Percentiles rank a stretch among this genome's conserved stretches.
phyloP scores from a whole-genome alignment of 2,797 vertebrate genomes.

The Anolis apletophallus region DNA sequence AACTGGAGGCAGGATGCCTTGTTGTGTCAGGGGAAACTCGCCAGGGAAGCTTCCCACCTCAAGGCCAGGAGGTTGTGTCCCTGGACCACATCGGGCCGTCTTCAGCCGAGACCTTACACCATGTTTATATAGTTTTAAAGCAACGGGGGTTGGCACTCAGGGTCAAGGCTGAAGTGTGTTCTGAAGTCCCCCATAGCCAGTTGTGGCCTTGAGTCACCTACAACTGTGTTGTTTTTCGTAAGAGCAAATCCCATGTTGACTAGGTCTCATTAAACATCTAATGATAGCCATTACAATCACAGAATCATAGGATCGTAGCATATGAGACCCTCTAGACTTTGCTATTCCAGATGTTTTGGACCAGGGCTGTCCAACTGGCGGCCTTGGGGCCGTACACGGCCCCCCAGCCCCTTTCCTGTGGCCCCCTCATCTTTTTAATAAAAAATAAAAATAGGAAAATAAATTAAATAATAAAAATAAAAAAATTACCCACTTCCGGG shows the following conservation, averaged over 20 bases:
- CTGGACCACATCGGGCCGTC: conserved; percentile 53
- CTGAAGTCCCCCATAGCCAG: background rate
- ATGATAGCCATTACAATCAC: too few species aligned
- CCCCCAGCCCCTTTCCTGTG: too few species aligned
- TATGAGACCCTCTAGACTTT: too few species aligned
- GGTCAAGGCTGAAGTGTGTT: background rate
- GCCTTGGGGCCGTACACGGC: too few species aligned
- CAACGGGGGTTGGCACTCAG: background rate
- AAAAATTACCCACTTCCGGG: too few species aligned
- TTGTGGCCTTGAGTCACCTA: background rate
- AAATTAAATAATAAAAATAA: too few species aligned
- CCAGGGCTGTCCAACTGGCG: too few species aligned
- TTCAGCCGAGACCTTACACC: conserved; percentile 8
- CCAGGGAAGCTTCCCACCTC: conserved; percentile 61
- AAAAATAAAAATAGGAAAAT: too few species aligned
- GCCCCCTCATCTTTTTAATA: too few species aligned
- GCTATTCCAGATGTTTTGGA: too few species aligned
- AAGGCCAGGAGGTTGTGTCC: conserved; percentile 53
- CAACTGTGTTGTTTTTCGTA: background rate
- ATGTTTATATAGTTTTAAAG: conserved; percentile 1
- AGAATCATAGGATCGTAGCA: too few species aligned
- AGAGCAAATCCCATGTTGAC: background rate
- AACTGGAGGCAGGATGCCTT: conserved; percentile 63
- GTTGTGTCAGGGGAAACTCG: conserved; percentile 54
- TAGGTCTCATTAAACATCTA: too few species aligned